phyloP scores from a whole-genome alignment of 2,113 vertebrate genomes.

The Leptobrachium ailaonicum region DNA sequence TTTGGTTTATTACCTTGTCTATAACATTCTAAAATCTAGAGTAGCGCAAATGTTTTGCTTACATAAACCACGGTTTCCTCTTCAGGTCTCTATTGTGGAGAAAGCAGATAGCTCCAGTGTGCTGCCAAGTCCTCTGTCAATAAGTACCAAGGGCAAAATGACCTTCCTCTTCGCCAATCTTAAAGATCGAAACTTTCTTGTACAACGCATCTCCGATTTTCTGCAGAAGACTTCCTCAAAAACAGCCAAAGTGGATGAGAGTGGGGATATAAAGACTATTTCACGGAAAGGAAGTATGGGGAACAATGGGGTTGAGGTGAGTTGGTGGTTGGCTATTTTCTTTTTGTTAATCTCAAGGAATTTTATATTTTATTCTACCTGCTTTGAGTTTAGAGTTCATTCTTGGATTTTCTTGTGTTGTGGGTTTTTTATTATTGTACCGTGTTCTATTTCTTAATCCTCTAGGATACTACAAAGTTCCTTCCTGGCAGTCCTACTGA shows the following conservation, averaged over 20 bases:
- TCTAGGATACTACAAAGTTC: constrained; percentile 57
- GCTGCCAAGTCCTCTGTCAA: constrained; percentile 91
- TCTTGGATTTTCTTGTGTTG: too few species aligned
- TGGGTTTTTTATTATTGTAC: too few species aligned
- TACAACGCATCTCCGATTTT: constrained; percentile 95
- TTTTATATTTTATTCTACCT: too few species aligned
- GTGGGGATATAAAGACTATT: constrained; percentile 24
- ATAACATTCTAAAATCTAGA: not conserved
- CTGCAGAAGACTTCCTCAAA: constrained; percentile 88
- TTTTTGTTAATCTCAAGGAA: too few species aligned
- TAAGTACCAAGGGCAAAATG: constrained; percentile 97
- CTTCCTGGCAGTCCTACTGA: constrained; percentile 62
- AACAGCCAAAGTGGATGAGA: constrained; percentile 52
- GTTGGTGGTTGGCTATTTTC: not conserved
- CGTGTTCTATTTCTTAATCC: not conserved
- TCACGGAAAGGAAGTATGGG: constrained; percentile 56
- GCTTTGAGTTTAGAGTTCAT: too few species aligned
- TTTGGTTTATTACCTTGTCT: constrained; percentile 4
- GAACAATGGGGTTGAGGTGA: constrained; percentile 46
- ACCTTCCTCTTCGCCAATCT: constrained; percentile 97
- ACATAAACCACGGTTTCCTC: not conserved
- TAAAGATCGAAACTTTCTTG: constrained; percentile 91
- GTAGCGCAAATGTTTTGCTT: not conserved
- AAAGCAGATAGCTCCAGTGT: constrained; percentile 95
- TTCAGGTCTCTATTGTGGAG: constrained; percentile 92